Evolutionary conservation across 2,113 vertebrate species (phyloP), one percentile per base, ranked within the genome.

Genomic region (Osmerus eperlanus): DNA sequence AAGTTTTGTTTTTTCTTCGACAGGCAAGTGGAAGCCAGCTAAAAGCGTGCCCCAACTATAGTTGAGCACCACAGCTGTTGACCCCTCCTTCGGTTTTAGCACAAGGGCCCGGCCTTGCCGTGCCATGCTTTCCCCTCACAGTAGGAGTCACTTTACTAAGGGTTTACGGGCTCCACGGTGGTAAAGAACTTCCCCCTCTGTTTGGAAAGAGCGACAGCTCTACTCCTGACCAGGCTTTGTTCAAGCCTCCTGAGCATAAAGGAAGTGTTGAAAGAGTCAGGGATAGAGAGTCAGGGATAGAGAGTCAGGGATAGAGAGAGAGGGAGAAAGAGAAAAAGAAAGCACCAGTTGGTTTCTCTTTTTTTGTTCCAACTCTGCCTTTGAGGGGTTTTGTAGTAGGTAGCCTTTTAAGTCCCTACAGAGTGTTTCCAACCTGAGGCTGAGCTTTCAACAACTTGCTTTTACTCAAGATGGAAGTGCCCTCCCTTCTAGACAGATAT

Each of bases 161-260:
- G 66, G 79, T 85, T 83, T 83, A 72, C 79, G 72, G 84, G 61
- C 77, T 78, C 32, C 59, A 56, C 36, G 78, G 63, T 47, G 66
- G 72, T 71, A 67, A 76, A 66, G 74, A 70, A 67, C 70, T 67
- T 36, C 81, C 80, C 71, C 73, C 73, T 32, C 58, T 70, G 29
- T 64, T 41, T 64, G 15, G 68, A 68, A 80, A 76, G 71, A 64
- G 72, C 60, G 65, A 16, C 67, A 76, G 79, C 75, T 63, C 55
- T 0, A 23, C 53, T 32, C 52, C 25, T 8, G 19, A 54, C 47
- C 58, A n/a, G 70, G 52, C 23, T 79, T 77, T 81, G 75, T 80
- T 60, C 76, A 81, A 83, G 19, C 76, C 79, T 71, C 36, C 53
- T 62, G 61, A 75, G 52, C 32, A 75, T 52, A 73, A 83, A 81